Base-by-base conservation (phyloP, 2,113 vertebrate genomes). In the Oostethus manadensis region DNA sequence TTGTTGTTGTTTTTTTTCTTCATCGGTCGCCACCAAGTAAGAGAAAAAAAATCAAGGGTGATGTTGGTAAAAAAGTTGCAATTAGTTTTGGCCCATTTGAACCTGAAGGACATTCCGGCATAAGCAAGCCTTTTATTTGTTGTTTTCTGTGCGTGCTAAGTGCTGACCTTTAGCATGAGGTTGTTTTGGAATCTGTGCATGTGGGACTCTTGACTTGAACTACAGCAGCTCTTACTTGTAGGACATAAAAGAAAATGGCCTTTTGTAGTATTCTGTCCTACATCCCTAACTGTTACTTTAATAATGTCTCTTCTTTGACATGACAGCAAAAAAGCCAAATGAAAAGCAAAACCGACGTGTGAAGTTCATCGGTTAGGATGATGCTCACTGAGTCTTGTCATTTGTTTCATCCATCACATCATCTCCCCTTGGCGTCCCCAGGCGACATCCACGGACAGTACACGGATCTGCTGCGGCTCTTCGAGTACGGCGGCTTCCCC, bases 371-470 rank as follows among this genome's bases (percentile, higher is more conserved):
- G 29, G 5, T 33, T 8, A 6, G 29, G 29, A 6, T 33, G 29
- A 33, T 8, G 29, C 29, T 33, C 29, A 26, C 23, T 5, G 23
- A 26, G 23, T 26, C 23, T 26, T n/a, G 5, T 26, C 23, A 26
- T 26, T 26, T 2, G 3, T 26, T 26, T 26, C 23, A 33, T 33
- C 8, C 29, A 5, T 1, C 8, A 7, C 38, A 21, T 20, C 1
- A 3, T 55, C 10, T 60, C 58, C 69, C 17, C 49, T 9, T 8
- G 6, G 11, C 14, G 3, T 40, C 56, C 78, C 56, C 76, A 98
- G 96, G 96, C 87, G 96, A 98, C 76, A 98, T 98, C 86, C 96
- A 98, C 70, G 96, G 96, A 75, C 96, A 98, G 76, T 99, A 99
- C 88, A 99, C 96, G 82, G 96, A 99, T 78, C 93, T 99, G 61